These are phyloP conservation scores for Pecten maximus DNA, from an alignment of 2,888 invertebrate species.

Conservation along the genomic window DNA sequence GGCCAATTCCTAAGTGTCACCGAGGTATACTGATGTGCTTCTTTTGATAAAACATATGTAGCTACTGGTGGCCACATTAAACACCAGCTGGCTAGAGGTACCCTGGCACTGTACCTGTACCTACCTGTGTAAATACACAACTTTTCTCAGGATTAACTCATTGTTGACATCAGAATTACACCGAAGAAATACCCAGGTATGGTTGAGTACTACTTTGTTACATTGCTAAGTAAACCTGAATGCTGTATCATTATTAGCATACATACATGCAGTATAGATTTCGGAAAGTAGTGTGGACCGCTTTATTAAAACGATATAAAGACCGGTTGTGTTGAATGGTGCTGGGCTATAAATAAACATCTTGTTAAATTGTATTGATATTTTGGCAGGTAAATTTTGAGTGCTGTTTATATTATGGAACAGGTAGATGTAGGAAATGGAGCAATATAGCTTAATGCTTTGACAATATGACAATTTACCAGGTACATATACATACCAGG, in stretches of 20 bases:
- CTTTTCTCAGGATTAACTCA: neutral
- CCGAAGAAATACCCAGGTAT: neutral
- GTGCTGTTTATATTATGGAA: neutral
- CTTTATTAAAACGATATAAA: neutral
- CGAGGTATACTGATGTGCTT: slow-evolving; percentile 4
- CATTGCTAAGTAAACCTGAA: neutral
- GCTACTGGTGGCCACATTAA: neutral
- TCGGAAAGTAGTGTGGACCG: neutral
- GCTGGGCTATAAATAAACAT: no score
- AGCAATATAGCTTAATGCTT: no score
- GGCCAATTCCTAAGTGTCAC: slow-evolving; percentile 9
- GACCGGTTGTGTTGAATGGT: neutral
- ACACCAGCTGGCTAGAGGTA: neutral
- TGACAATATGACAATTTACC: no score
- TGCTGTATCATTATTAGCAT: neutral
- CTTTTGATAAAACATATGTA: slow-evolving; percentile 20
- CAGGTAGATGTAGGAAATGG: neutral
- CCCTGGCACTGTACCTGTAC: neutral
- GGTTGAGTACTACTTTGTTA: neutral
- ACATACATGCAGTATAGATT: neutral
- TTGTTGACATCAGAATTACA: neutral
- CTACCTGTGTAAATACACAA: neutral
- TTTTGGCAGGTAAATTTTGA: neutral
- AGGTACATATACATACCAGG: no score
- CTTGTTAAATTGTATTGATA: neutral